Evolutionary conservation across 2,797 vertebrate genomes (phyloP), one percentile per base, ranked within the genome.

Genomic region (Peromyscus eremicus): DNA sequence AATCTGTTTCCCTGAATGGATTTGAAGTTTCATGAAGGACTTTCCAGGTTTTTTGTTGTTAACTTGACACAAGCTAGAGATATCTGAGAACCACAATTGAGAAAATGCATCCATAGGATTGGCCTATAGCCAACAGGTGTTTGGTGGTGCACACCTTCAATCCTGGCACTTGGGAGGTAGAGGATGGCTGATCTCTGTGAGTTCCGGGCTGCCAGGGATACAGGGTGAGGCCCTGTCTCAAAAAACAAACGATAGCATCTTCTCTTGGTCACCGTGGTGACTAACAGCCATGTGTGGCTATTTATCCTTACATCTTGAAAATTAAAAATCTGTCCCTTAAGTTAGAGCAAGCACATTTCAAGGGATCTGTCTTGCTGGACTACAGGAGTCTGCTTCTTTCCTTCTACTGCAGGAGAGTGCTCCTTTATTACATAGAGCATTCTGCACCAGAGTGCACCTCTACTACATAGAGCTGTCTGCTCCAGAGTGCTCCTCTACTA

Each of bases 241-340:
- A 55, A 21, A 49, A 49, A 68, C 64, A 55, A 52, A 70, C 10
- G 14, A 70, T 40, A 64, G 92, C 40, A 68, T 92, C 88, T 89
- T 82, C 87, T 73, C 57, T 75, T 89, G 62, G 46, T 80, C 21
- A 29, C 25, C 6, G 4, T 12, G 5, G 40, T 43, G 12, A 66
- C 46, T 1, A 29, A 19, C 21, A 60, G 80, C 37, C 76, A 66
- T n/a, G 14, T 0, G 21, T 46, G 86, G 32, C 23, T 37, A 14
- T 85, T 21, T 66, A 52, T 37, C 62, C 87, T 88, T 70, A 43
- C 64, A 62, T 81, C 89, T 80, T 64, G 84, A 89, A 71, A 80
- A 46, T 83, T 73, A 89, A 93, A 86, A 70, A 43, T 76, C 49
- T 34, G 29, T 19, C 43, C 49, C 40, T 32, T 32, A 25, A 10